Conservation (phyloP, 2,888 invertebrate species). For the Apodemia zela region DNA sequence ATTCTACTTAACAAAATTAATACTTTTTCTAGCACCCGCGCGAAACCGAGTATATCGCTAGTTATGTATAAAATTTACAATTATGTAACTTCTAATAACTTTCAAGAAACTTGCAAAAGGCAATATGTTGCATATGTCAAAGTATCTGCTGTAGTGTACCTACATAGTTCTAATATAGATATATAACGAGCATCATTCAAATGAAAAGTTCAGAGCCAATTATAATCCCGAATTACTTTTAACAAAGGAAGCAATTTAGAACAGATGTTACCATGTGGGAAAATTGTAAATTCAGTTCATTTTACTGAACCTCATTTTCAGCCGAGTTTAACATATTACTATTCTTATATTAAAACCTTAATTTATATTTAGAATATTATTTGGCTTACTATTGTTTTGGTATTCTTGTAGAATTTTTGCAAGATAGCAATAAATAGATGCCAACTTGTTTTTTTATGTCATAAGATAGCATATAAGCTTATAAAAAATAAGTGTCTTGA, state of each 20-base stretch:
- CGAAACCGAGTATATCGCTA: too few species aligned
- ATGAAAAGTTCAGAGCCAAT: slow-evolving; percentile 40
- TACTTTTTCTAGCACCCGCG: too few species aligned
- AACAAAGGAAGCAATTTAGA: slow-evolving; percentile 48
- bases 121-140: background rate
- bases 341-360: background rate
- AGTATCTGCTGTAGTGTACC: background rate
- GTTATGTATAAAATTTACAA: background rate
- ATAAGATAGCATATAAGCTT: too few species aligned
- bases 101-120: background rate
- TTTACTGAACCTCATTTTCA: background rate
- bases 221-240: slow-evolving; percentile 54
- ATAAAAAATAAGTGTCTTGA: too few species aligned
- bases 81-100: slow-evolving; percentile 17
- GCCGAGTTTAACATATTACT: background rate
- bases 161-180: background rate
- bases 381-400: too few species aligned
- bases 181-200: slow-evolving; percentile 28
- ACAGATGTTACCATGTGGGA: slow-evolving; percentile 32
- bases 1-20: too few species aligned
- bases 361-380: background rate
- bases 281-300: slow-evolving; percentile 25
- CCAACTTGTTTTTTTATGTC: too few species aligned
- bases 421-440: too few species aligned
- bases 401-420: too few species aligned